Conservation (phyloP, 2,113 vertebrate species). For the Suncus etruscus region DNA sequence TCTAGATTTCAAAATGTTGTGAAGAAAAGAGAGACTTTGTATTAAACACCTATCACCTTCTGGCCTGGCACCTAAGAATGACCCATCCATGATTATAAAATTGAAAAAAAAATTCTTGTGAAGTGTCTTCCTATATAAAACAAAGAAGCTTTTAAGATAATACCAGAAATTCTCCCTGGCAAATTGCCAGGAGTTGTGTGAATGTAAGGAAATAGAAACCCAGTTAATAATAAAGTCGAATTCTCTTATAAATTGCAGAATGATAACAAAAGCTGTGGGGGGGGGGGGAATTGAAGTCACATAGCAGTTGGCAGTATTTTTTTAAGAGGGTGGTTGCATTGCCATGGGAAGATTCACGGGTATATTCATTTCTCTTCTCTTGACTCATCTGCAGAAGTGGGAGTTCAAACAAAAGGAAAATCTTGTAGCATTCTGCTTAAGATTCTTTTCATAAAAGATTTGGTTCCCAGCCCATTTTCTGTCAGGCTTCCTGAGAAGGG, state of each 20-base stretch:
- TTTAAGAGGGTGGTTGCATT: not conserved
- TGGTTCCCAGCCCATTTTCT: constrained; percentile 76
- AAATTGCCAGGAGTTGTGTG: not conserved
- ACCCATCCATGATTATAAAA: not conserved
- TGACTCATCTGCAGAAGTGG: constrained; percentile 34
- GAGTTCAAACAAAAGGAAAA: constrained; percentile 66
- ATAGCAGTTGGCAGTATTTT: not conserved
- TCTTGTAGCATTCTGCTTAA: constrained; percentile 59
- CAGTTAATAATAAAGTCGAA: not conserved
- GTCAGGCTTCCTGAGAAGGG: constrained; percentile 67
- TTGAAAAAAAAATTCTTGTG: not conserved
- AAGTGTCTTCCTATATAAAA: not conserved
- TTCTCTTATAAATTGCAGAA: not conserved
- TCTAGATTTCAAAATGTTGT: not conserved
- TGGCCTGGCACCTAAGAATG: not conserved
- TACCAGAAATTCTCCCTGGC: not conserved
- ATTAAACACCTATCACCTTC: not conserved
- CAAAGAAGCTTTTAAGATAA: not conserved
- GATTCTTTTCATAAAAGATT: constrained; percentile 59
- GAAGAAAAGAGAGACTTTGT: not conserved
- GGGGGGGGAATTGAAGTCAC: not conserved
- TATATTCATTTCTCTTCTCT: constrained; percentile 31
- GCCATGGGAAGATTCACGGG: not conserved
- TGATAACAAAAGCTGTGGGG: not conserved
- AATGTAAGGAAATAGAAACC: not conserved